Percentiles rank a stretch among this genome's conserved stretches.
These are phyloP conservation scores for Rhinoraja longicauda DNA, from an alignment of 2,797 vertebrate genomes.

Conservation along the genomic window DNA sequence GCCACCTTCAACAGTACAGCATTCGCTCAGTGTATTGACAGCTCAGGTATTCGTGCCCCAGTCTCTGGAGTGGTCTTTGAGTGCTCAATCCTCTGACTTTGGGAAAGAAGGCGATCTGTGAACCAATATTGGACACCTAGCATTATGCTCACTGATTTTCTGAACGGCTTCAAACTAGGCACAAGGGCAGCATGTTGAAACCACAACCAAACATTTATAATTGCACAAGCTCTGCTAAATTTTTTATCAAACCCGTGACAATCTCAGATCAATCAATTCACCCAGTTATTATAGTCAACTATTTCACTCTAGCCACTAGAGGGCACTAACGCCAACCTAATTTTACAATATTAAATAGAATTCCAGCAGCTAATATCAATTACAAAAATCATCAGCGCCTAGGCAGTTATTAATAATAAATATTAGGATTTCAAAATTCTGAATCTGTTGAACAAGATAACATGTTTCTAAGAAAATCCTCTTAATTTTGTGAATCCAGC, in stretches of 20 bases:
- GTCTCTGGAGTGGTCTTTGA: too few relatives aligned
- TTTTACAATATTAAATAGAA: background rate
- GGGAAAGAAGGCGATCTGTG: too few relatives aligned
- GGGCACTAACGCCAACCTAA: background rate
- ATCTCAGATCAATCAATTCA: background rate
- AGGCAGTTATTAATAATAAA: background rate
- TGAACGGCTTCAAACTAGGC: background rate
- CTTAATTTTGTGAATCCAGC: slow-evolving; percentile 9
- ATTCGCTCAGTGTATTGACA: too few relatives aligned
- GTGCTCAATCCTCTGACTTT: too few relatives aligned
- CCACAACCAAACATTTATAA: background rate
- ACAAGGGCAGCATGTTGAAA: background rate
- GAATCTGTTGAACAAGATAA: background rate
- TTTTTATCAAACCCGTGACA: background rate
- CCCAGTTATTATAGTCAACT: background rate
- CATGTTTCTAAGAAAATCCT: background rate
- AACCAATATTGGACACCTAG: too few relatives aligned
- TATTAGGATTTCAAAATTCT: background rate
- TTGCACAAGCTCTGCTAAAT: background rate
- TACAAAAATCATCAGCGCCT: background rate
- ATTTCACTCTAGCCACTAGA: background rate
- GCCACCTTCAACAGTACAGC: too few relatives aligned
- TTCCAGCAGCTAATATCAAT: background rate
- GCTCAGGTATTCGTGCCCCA: too few relatives aligned
- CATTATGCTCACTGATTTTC: background rate